A percentile compares a stretch with the other conserved stretches of the same genome.
These are phyloP conservation scores for Philotrypesis tridentata DNA, from an alignment of 1,140 invertebrate genomes.

Conservation along the genomic window DNA sequence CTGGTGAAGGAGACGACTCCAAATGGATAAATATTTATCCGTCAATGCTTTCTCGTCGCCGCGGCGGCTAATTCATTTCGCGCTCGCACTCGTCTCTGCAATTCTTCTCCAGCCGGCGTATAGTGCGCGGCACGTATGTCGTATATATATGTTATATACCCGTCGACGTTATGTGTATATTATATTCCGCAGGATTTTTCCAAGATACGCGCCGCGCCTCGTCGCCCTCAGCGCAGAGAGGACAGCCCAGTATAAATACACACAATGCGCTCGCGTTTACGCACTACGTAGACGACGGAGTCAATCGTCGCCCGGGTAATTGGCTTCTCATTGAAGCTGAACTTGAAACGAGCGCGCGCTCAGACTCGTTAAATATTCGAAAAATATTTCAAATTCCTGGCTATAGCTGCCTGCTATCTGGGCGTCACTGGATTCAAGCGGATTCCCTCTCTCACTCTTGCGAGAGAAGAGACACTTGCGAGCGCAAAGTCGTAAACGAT, in stretches of 20 bases:
- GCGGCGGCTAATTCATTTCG: too few species aligned
- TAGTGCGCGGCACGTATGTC: too few species aligned
- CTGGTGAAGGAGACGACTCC: neutral
- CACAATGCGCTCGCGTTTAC: too few species aligned
- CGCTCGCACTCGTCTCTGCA: neutral
- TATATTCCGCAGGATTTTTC: too few species aligned
- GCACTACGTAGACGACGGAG: neutral
- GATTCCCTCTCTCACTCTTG: neutral
- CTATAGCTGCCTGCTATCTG: neutral
- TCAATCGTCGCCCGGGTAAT: neutral
- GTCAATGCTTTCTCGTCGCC: too few species aligned
- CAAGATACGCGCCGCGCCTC: too few species aligned
- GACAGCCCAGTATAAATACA: too few species aligned
- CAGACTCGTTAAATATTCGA: neutral
- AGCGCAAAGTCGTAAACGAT: slow-evolving; percentile 16
- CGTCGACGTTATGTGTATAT: too few species aligned
- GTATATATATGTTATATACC: too few species aligned
- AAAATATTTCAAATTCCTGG: slow-evolving; percentile 2
- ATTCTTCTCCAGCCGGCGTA: neutral
- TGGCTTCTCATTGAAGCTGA: neutral
- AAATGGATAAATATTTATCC: neutral
- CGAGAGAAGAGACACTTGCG: slow-evolving; percentile 7
- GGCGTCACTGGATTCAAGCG: neutral
- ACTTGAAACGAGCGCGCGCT: neutral
- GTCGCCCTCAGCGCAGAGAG: too few species aligned